phyloP scores from a whole-genome alignment of 2,797 vertebrate genomes.

The Diceros bicornis region DNA sequence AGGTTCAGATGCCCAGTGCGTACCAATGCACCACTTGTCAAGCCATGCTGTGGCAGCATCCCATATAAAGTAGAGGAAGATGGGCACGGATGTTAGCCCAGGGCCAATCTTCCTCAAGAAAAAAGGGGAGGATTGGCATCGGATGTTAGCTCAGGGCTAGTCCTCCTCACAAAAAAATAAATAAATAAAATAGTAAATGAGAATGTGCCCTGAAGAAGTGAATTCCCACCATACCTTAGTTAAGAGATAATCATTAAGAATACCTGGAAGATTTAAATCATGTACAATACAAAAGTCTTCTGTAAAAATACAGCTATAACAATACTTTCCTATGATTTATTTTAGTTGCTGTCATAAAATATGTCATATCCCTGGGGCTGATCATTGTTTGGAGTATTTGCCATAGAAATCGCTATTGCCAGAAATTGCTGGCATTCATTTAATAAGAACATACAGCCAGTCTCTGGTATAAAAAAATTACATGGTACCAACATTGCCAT shows the following conservation, averaged over 20 bases:
- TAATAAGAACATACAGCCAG: neutral
- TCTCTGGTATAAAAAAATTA: neutral
- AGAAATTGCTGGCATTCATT: neutral
- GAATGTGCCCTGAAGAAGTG: neutral
- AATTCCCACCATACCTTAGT: neutral
- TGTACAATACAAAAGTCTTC: neutral
- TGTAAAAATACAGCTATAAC: constrained; percentile 14
- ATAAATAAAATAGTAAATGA: neutral
- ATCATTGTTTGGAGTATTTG: neutral
- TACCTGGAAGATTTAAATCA: constrained; percentile 16
- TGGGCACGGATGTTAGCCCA: no score
- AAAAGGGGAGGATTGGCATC: no score
- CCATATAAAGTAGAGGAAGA: no score
- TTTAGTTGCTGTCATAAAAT: constrained; percentile 52
- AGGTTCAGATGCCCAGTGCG: no score
- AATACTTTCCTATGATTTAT: constrained; percentile 11
- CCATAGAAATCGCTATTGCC: neutral
- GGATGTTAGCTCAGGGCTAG: no score
- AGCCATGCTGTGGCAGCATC: no score
- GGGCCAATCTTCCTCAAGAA: no score
- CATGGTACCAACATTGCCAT: neutral
- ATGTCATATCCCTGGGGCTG: neutral
- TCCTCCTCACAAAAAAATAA: no score
- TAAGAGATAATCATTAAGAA: constrained; percentile 43
- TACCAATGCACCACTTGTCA: no score